These are phyloP conservation scores for Danaus melanippus DNA, from an alignment of 1,140 invertebrate species.

Conservation along the genomic window DNA sequence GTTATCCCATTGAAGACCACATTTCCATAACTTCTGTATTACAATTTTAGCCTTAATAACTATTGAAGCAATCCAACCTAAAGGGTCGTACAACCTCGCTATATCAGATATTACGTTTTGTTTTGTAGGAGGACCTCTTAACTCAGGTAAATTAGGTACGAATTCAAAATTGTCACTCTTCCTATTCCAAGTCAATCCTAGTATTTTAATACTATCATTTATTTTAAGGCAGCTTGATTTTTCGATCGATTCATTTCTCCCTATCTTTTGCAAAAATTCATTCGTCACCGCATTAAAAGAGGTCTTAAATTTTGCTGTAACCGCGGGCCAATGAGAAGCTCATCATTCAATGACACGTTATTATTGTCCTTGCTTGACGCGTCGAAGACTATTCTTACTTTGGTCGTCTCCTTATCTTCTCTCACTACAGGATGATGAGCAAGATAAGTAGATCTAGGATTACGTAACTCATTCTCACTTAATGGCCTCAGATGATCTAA, in stretches of 20 bases:
- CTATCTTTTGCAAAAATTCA: conserved; percentile 6
- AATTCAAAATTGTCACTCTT: conserved; percentile 19
- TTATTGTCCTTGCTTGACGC: conserved; percentile 6
- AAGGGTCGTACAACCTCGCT: conserved; percentile 44
- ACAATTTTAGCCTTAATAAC: conserved; percentile 43
- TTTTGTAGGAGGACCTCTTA: conserved; percentile 24
- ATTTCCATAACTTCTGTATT: conserved; percentile 44
- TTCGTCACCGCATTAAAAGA: conserved; percentile 9
- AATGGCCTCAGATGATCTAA: too few species aligned
- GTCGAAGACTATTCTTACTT: conserved; percentile 6
- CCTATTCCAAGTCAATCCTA: conserved; percentile 18
- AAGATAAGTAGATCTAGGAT: not conserved
- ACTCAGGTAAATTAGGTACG: conserved; percentile 10
- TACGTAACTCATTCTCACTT: not conserved
- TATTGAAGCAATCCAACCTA: conserved; percentile 41
- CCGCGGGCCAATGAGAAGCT: conserved; percentile 6
- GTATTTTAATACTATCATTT: conserved; percentile 14
- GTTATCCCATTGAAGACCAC: conserved; percentile 35
- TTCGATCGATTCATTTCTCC: conserved; percentile 1
- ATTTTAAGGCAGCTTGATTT: conserved; percentile 8
- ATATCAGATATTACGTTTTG: conserved; percentile 28
- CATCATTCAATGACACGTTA: conserved; percentile 10
- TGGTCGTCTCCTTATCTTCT: conserved; percentile 3
- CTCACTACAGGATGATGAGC: conserved; percentile 2
- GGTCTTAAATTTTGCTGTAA: conserved; percentile 10